A percentile compares a stretch with the other conserved stretches of the same genome.
phyloP scores from a whole-genome alignment of 2,888 invertebrate genomes.

The Acrobasis repandana region DNA sequence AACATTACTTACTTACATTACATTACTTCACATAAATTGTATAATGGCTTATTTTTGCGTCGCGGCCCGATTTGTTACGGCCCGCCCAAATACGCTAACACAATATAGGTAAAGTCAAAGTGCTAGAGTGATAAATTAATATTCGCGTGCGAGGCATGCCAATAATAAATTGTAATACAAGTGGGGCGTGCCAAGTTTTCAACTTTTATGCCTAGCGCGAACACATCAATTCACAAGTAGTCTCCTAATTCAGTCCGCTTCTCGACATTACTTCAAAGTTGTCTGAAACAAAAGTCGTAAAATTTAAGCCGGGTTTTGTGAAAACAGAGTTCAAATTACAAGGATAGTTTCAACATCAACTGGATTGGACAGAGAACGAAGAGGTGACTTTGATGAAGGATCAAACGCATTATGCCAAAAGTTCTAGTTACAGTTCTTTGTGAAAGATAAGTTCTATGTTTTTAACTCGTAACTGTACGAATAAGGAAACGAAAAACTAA shows the following conservation, averaged over 20 bases:
- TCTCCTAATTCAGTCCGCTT: slow-evolving; percentile 13
- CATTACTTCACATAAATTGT: too few relatives aligned
- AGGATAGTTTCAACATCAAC: background rate
- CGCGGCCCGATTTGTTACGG: too few relatives aligned
- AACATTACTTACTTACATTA: too few relatives aligned
- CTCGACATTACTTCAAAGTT: slow-evolving; percentile 8
- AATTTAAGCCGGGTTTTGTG: slow-evolving; percentile 5
- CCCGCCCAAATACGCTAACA: too few relatives aligned
- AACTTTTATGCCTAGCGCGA: slow-evolving; percentile 15
- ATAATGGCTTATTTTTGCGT: too few relatives aligned
- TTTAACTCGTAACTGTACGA: too few relatives aligned
- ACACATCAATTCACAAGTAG: slow-evolving; percentile 19
- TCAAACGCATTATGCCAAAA: background rate
- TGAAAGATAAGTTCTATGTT: background rate
- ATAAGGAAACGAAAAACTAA: too few relatives aligned
- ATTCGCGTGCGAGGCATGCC: background rate
- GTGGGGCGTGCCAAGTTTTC: slow-evolving; percentile 8
- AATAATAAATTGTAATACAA: slow-evolving; percentile 12
- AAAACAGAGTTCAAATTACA: slow-evolving; percentile 5
- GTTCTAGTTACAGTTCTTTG: background rate
- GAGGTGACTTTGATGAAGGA: background rate
- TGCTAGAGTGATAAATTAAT: slow-evolving; percentile 1
- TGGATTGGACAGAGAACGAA: background rate
- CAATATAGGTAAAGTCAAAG: background rate
- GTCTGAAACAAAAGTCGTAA: slow-evolving; percentile 16